Evolutionary conservation across 2,888 invertebrate species (phyloP).

Genomic region (Eupithecia pulchellata): DNA sequence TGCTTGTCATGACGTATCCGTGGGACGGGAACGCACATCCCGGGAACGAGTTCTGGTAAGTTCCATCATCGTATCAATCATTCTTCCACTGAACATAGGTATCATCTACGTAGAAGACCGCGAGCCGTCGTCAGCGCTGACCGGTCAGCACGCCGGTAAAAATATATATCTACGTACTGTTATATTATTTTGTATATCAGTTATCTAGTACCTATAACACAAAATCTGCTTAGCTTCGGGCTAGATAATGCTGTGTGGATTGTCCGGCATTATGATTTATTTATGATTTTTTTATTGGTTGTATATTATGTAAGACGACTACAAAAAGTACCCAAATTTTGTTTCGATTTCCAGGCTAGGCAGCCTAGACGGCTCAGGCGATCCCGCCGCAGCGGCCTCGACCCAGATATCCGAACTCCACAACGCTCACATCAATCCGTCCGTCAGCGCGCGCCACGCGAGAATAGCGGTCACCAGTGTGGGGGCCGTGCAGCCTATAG

Average conservation of each 20-base stretch:
- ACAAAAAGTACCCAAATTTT: not conserved
- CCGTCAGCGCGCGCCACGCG: constrained; percentile 44
- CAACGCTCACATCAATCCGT: constrained; percentile 84
- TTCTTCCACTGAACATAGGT: too few species aligned
- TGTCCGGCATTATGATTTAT: too few species aligned
- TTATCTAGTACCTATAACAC: too few species aligned
- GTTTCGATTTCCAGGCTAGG: constrained; percentile 76
- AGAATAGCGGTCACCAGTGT: constrained; percentile 43
- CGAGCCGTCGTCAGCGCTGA: constrained; percentile 83
- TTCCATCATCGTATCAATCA: too few species aligned
- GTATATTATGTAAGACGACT: too few species aligned
- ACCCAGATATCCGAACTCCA: constrained; percentile 87
- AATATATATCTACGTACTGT: too few species aligned
- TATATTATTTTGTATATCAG: too few species aligned
- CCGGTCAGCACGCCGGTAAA: constrained; percentile 69
- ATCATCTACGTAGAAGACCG: constrained; percentile 55
- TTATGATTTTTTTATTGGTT: too few species aligned
- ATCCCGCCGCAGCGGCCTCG: constrained; percentile 87
- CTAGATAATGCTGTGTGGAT: too few species aligned
- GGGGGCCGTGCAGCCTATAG: constrained; percentile 75
- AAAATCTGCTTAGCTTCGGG: too few species aligned
- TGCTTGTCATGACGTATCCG: constrained; percentile 88
- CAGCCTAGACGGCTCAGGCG: constrained; percentile 82
- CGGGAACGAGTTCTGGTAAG: constrained; percentile 90
- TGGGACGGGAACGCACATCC: constrained; percentile 91